Evolutionary conservation across 2,113 vertebrate species (phyloP), one percentile per base, ranked within the genome.

Genomic region (Recurvirostra avosetta): DNA sequence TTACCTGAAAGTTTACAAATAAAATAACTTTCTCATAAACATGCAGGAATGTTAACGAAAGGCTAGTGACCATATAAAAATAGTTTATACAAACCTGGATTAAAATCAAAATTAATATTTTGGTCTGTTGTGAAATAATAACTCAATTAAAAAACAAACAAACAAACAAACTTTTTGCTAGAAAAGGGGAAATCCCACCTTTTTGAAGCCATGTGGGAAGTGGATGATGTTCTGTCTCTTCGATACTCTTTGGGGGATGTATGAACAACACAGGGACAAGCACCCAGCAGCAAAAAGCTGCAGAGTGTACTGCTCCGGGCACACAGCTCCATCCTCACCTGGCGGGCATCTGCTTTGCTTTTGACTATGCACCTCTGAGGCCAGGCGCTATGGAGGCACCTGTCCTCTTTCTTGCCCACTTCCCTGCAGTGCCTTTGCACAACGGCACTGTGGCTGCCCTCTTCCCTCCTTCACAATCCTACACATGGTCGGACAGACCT

Each of bases 361-460:
- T 3, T 40, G 56, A 27, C 12, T 11, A 1, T 3, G 6, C 15
- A 29, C 6, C 34, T 81, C 65, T 14, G 27, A 34, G 27, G 29
- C 19, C 45, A 81, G 50, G 9, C n/a, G 23, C 16, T 32, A 1
- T 25, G 43, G 34, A 40, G 5, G 9, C 25, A 65, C 10, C 11
- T 5, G 1, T 14, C n/a, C 68, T 65, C 72, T 30, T 43, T 26
- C 40, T n/a, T 34, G 8, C 8, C 27, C 13, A 5, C 9, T 75
- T 63, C 11, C 16, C 38, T 32, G 11, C 14, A 78, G 7, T 12
- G 29, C 34, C 40, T 73, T 52, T 29, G 40, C 15, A 10, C 9
- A 32, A 7, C 0, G 0, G 19, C 2, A 0, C 5, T 0, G 0
- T 3, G 21, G 7, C 36, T 74, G 53, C n/a, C 45, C 12, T 49